These are phyloP conservation scores for Clarias gariepinus DNA, from an alignment of 2,113 vertebrate species.

Conservation along the genomic window DNA sequence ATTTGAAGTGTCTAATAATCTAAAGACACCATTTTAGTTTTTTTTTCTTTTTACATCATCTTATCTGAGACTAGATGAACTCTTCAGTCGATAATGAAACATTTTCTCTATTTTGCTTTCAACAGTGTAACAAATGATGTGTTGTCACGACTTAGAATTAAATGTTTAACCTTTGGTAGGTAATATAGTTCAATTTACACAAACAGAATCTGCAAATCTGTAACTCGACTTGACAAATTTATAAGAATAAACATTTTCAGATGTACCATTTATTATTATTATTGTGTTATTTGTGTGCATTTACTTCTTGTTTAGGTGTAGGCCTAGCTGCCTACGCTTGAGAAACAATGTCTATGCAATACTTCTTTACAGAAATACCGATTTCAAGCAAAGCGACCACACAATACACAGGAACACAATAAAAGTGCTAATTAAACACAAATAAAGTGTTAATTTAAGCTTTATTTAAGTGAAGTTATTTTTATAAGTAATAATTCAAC, in stretches of 20 bases:
- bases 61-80: background rate
- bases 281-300: background rate
- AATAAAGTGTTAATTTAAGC: background rate
- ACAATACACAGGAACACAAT: background rate
- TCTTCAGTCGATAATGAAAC: background rate
- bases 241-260: slow-evolving; percentile 2
- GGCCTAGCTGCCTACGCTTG: background rate
- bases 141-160: background rate
- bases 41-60: no score
- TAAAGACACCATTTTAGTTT: background rate
- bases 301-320: background rate
- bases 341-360: background rate
- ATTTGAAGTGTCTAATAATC: background rate
- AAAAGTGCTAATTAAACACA: no score
- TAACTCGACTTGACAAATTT: background rate
- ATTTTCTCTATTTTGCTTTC: background rate
- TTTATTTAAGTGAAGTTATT: no score
- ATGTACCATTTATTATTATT: background rate
- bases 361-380: background rate
- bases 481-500: background rate
- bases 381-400: background rate
- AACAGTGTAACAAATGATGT: background rate
- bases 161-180: background rate
- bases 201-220: background rate
- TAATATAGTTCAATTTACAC: background rate